These are phyloP conservation scores for Heterochromis multidens DNA, from an alignment of 2,113 vertebrate species.

Conservation along the genomic window DNA sequence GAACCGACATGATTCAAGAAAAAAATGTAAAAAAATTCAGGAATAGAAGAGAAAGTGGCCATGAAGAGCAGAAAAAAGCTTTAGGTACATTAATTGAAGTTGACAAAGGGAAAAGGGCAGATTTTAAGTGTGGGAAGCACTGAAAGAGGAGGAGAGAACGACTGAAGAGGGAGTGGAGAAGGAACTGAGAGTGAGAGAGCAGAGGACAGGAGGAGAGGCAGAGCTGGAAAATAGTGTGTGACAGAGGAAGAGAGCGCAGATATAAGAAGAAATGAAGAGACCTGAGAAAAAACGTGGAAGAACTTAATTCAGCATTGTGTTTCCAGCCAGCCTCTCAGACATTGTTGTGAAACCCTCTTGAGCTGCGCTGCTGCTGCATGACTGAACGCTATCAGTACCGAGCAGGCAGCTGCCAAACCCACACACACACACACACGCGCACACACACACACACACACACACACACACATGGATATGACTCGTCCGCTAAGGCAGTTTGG, in stretches of 20 bases:
- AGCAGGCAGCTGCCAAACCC: constrained; percentile 61
- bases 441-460: constrained; percentile 4
- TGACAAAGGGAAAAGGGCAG: not conserved
- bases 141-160: constrained; percentile 42
- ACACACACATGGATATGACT: constrained; percentile 44
- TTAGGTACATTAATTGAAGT: not conserved
- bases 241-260: not conserved
- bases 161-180: constrained; percentile 25
- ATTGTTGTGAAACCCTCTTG: not conserved
- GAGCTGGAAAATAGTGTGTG: not conserved
- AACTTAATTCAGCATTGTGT: not conserved
- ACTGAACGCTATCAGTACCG: constrained; percentile 62
- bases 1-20: not conserved
- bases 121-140: not conserved
- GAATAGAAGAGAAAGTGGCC: not conserved
- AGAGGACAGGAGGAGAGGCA: not conserved
- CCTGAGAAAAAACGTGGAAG: not conserved
- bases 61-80: not conserved
- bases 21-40: not conserved
- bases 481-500: not conserved
- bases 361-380: not conserved
- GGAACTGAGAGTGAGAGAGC: not conserved
- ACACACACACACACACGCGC: constrained; percentile 17
- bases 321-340: not conserved
- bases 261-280: not conserved